Conservation (phyloP, 2,797 vertebrate species). For the Myripristis jacobus region DNA sequence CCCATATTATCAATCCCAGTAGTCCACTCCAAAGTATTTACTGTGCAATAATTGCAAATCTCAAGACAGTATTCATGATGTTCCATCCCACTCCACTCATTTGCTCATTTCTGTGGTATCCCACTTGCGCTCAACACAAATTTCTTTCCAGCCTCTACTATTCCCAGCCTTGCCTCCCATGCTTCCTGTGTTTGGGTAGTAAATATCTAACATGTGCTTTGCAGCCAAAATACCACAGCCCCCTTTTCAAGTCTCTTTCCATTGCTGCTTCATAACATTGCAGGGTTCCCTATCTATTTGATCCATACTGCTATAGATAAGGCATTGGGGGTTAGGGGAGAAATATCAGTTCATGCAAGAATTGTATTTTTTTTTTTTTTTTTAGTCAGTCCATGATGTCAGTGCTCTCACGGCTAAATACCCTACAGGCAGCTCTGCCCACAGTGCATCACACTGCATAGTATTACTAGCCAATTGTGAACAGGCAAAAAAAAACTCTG, state of each 20-base stretch:
- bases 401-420: no score
- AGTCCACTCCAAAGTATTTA: neutral
- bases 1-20: neutral
- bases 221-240: constrained; percentile 23
- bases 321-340: no score
- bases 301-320: constrained; percentile 13
- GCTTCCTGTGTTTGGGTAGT: constrained; percentile 46
- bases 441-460: no score
- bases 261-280: constrained; percentile 23
- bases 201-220: constrained; percentile 35
- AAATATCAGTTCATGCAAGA: no score
- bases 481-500: no score
- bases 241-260: constrained; percentile 43
- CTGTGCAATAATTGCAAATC: neutral
- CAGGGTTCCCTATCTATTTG: constrained; percentile 11
- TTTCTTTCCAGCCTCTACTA: neutral
- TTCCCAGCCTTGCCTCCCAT: neutral
- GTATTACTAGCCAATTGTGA: no score
- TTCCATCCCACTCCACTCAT: constrained; percentile 29
- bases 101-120: constrained; percentile 30
- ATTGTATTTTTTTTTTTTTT: no score
- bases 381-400: no score
- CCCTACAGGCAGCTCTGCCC: no score
- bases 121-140: constrained; percentile 10
- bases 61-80: neutral